Percentiles rank a stretch among this genome's conserved stretches.
phyloP scores from a whole-genome alignment of 2,888 invertebrate species.

The Acronicta aceris region DNA sequence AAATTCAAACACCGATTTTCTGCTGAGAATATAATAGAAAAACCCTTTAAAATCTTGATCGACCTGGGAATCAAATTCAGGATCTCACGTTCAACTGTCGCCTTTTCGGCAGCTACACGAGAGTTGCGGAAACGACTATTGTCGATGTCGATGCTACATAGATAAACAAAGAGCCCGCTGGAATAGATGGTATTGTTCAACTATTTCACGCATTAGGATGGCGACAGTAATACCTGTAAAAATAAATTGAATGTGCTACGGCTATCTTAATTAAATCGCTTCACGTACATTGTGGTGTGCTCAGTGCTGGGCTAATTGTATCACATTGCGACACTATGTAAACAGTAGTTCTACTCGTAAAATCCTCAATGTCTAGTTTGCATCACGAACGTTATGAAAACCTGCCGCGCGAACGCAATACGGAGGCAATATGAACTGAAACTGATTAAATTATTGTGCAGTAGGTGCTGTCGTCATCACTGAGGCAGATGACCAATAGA shows the following conservation, averaged over 20 bases:
- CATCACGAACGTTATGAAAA: neutral
- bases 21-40: no score
- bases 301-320: neutral
- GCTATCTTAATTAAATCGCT: neutral
- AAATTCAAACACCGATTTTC: no score
- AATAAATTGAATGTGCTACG: neutral
- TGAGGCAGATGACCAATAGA: neutral
- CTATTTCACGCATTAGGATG: no score
- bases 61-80: no score
- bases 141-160: no score
- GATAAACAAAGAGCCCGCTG: no score
- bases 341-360: neutral
- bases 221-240: no score
- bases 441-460: slow-evolving; percentile 2
- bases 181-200: no score
- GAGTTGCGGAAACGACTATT: no score
- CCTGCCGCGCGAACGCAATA: neutral
- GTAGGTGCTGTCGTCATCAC: slow-evolving; percentile 1
- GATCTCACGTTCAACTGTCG: no score
- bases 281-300: neutral
- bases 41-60: no score
- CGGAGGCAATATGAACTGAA: slow-evolving; percentile 2
- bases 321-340: neutral
- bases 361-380: slow-evolving; percentile 1
- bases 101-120: no score